Base-by-base conservation (phyloP, 2,888 invertebrate species). In the Heliconius charithonia region DNA sequence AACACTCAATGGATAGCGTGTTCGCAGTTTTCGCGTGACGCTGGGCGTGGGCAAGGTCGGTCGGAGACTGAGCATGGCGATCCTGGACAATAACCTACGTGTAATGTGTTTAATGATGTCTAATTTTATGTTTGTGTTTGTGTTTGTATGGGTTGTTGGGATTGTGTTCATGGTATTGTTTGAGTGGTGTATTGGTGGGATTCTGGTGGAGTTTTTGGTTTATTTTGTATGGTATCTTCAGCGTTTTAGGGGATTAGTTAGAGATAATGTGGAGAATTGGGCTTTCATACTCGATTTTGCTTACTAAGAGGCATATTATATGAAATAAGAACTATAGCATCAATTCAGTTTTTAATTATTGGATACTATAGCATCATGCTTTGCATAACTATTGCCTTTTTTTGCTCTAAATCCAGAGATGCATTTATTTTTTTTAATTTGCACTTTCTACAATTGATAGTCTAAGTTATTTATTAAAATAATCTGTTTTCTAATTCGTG, bases 1-100 rank as follows among this genome's bases (percentile, higher is more conserved):
- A 93, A 86, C 88, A 85, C 83, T 86, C 93, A 94, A 94, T 94
- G 94, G 89, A 91, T 94, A 83, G 94, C 94, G 94, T 94, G 93
- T 90, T 90, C 85, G 83, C 62, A 81, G 81, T 79, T 79, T 78
- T 82, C 81, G 83, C 83, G 84, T 84, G 83, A 80, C 80, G 82
- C 79, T 77, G 77, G 83, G 83, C 81, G 82, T 80, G 81, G 79
- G 82, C 82, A 83, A 84, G 84, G 84, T 84, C 83, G 79, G 70
- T 70, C 56, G 72, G 72, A 75, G 75, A 41, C 72, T 56, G 51
- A 62, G 41, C 27, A 59, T 32, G 59, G 59, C 13, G 19, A 32
- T 59, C 32, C 72, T 72, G 72, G 72, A 72, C 72, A 72, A 72
- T 72, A 72, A 72, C 72, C 72, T n/a, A 37, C 59, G n/a, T 72